Evolutionary conservation across 2,888 invertebrate species (phyloP).

Genomic region (Tortricodes alternella): DNA sequence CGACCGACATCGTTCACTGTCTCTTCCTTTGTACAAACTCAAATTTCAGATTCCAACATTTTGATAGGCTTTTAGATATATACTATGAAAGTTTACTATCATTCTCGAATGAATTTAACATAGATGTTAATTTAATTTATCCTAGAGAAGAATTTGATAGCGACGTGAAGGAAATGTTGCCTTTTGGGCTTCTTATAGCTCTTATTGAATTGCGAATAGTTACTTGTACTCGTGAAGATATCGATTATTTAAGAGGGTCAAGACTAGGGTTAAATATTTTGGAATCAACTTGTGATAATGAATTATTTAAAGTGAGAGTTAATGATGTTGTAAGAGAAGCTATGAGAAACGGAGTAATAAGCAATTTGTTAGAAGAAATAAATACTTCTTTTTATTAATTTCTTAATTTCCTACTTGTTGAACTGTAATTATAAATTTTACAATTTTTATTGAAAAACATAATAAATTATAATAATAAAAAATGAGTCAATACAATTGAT

Average conservation of each 20-base stretch:
- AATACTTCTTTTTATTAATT: constrained; percentile 23
- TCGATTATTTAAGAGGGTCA: constrained; percentile 41
- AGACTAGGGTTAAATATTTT: constrained; percentile 36
- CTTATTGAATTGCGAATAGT: constrained; percentile 61
- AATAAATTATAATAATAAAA: too few species aligned
- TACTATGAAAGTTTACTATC: constrained; percentile 58
- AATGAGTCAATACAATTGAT: too few species aligned
- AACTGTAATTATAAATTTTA: too few species aligned
- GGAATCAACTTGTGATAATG: constrained; percentile 41
- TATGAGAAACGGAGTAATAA: constrained; percentile 53
- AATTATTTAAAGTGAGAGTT: constrained; percentile 50
- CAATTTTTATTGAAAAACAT: too few species aligned
- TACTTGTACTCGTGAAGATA: constrained; percentile 49
- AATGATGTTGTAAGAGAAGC: constrained; percentile 65
- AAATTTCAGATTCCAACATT: constrained; percentile 56
- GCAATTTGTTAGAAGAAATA: constrained; percentile 46
- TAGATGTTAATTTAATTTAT: constrained; percentile 53
- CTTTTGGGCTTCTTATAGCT: constrained; percentile 62
- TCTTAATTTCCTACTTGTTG: constrained; percentile 8
- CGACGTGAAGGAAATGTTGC: constrained; percentile 53
- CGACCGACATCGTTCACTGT: constrained; percentile 63
- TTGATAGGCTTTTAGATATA: constrained; percentile 47
- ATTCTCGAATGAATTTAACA: constrained; percentile 50
- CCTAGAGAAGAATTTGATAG: constrained; percentile 50
- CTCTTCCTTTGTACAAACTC: constrained; percentile 63